Evolutionary conservation across 2,888 invertebrate species (phyloP).

Genomic region (Pseudococcus longispinus): DNA sequence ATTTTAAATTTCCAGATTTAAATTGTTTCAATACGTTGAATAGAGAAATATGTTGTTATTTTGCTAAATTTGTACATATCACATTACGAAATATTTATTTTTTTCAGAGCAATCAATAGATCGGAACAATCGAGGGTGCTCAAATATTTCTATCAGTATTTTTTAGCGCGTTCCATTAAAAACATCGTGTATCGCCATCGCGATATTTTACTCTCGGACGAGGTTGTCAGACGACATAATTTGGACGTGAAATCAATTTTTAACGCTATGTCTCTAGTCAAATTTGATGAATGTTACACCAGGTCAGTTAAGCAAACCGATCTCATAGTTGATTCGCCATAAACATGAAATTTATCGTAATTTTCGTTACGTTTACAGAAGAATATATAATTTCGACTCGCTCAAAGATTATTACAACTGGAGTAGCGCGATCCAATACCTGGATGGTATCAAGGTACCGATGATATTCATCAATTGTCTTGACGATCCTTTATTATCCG

Average conservation of each 20-base stretch:
- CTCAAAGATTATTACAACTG: slow-evolving; percentile 82
- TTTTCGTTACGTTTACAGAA: slow-evolving; percentile 64
- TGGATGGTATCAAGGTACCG: slow-evolving; percentile 80
- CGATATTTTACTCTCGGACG: slow-evolving; percentile 75
- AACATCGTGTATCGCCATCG: slow-evolving; percentile 84
- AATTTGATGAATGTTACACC: slow-evolving; percentile 88
- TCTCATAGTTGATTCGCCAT: background rate
- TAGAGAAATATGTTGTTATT: no score
- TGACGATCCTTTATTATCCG: slow-evolving; percentile 92
- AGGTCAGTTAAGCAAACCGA: slow-evolving; percentile 64
- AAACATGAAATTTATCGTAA: background rate
- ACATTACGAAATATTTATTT: no score
- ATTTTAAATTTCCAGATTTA: no score
- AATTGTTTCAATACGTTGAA: no score
- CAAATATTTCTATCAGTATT: slow-evolving; percentile 86
- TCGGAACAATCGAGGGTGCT: slow-evolving; percentile 87
- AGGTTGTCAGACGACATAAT: slow-evolving; percentile 72
- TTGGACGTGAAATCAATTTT: slow-evolving; percentile 83
- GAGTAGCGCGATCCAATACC: slow-evolving; percentile 83
- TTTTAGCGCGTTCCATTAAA: slow-evolving; percentile 92
- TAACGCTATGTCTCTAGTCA: slow-evolving; percentile 84
- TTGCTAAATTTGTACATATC: no score
- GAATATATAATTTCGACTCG: slow-evolving; percentile 78
- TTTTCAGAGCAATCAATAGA: slow-evolving; percentile 78
- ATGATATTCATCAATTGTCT: slow-evolving; percentile 90